Evolutionary conservation across 2,888 invertebrate species (phyloP), one percentile per base, ranked within the genome.

Genomic region (Biston betularia): DNA sequence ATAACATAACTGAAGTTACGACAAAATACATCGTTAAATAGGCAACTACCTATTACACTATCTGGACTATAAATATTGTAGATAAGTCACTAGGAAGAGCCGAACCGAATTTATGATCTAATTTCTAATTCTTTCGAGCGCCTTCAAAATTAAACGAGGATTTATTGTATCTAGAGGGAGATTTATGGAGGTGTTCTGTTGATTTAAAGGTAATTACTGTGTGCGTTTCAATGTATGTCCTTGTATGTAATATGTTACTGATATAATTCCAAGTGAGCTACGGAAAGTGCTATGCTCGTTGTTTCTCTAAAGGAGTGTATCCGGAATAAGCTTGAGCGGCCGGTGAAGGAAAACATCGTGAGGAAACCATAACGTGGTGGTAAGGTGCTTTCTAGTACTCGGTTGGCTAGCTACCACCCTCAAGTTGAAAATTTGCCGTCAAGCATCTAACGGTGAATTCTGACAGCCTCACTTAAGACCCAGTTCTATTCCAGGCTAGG

Each of bases 31-130:
- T 80, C 78, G 77, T 81, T 81, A 84, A 81, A 82, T 76, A 79
- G 63, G 72, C 67, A 68, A 74, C 79, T 73, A 75, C 75, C 78
- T 79, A 78, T 78, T 75, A 76, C 77, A 72, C 81, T 85, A 86
- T 86, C 86, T 79, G 0, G 61, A 48, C 77, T 77, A 81, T 86
- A 86, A 86, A 86, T 84, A 84, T 83, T 78, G 73, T 77, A 79
- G 85, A 85, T 83, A 83, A 75, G 75, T 77, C 70, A 70, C 45
- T 67, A 72, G 78, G 76, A 80, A 78, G 78, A 68, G 57, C 69
- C 73, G 73, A 76, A 74, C 70, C 69, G 63, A 84, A 86, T 84
- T 86, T 86, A 86, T 84, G 69, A 75, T 71, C 75, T 79, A 78
- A 79, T 83, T 81, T 78, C 80, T 79, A 79, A 84, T 86, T 81